Conservation (phyloP, 2,797 vertebrate species). For the Calcarius lapponicus region DNA sequence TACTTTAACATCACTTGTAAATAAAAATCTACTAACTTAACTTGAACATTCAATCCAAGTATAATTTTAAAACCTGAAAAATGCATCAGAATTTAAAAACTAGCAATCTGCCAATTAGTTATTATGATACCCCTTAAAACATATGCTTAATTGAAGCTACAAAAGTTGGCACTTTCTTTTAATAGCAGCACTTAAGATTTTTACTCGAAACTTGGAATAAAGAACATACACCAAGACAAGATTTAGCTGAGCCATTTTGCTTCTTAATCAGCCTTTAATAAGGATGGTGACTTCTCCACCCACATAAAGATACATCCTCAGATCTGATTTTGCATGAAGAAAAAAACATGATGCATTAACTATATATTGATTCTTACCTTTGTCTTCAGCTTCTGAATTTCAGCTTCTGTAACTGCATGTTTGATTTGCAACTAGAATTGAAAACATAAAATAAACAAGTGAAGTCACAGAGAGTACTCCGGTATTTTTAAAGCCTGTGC, state of each 20-base stretch:
- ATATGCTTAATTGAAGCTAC: background rate
- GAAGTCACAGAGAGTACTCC: slow-evolving; percentile 61
- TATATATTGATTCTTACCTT: slow-evolving; percentile 86
- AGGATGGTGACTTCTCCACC: slow-evolving; percentile 46
- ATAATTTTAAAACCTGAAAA: background rate
- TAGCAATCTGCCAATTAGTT: slow-evolving; percentile 1
- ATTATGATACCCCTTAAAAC: background rate
- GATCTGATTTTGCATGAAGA: slow-evolving; percentile 22
- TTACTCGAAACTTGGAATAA: slow-evolving; percentile 4
- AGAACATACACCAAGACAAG: background rate
- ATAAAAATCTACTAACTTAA: background rate
- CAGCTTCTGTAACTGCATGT: slow-evolving; percentile 97
- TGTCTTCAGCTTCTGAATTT: slow-evolving; percentile 98
- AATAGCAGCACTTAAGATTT: slow-evolving; percentile 33
- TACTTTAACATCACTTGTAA: background rate
- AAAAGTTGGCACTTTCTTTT: slow-evolving; percentile 13
- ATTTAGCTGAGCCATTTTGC: slow-evolving; percentile 3
- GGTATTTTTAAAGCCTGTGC: slow-evolving; percentile 61
- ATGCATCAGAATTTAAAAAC: background rate
- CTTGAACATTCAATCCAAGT: background rate
- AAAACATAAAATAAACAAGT: slow-evolving; percentile 74
- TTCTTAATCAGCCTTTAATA: slow-evolving; percentile 20
- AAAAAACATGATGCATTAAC: slow-evolving; percentile 11
- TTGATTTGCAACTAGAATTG: slow-evolving; percentile 96
- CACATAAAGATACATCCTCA: slow-evolving; percentile 31